Evolutionary conservation across 1,140 invertebrate species (phyloP).

Genomic region (Nasonia giraulti): DNA sequence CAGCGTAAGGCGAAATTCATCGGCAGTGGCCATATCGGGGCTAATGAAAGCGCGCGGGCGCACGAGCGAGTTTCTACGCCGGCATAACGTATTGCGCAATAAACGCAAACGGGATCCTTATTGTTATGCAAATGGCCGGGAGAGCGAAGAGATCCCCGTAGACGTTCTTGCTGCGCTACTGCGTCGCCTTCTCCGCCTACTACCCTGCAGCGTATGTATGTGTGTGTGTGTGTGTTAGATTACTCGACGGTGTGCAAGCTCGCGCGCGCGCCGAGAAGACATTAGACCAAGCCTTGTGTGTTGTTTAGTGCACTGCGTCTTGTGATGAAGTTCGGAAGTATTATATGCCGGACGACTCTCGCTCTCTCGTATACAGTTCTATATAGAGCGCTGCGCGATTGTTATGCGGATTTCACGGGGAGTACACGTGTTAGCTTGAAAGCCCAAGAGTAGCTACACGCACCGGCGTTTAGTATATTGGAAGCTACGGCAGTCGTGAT

Average conservation of each 20-base stretch:
- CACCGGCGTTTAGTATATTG: not conserved
- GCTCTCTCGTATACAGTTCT: not conserved
- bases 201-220: not conserved
- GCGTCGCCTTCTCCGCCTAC: not conserved
- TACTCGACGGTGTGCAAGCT: slow-evolving; percentile 37
- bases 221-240: slow-evolving; percentile 5
- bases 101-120: slow-evolving; percentile 51
- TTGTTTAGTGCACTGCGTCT: not conserved
- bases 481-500: no score
- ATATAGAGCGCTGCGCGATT: not conserved
- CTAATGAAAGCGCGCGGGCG: slow-evolving; percentile 47
- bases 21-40: slow-evolving; percentile 36
- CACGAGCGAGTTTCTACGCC: not conserved
- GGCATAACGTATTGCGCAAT: slow-evolving; percentile 52
- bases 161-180: slow-evolving; percentile 43
- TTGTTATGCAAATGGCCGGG: slow-evolving; percentile 51
- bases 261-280: slow-evolving; percentile 26
- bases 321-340: slow-evolving; percentile 24
- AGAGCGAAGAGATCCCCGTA: slow-evolving; percentile 12
- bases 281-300: slow-evolving; percentile 4
- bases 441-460: not conserved
- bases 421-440: no score
- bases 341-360: not conserved
- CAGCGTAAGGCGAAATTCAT: slow-evolving; percentile 24
- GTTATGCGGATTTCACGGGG: not conserved